These are phyloP conservation scores for Uria lomvia DNA, from an alignment of 2,113 vertebrate genomes.

Conservation along the genomic window DNA sequence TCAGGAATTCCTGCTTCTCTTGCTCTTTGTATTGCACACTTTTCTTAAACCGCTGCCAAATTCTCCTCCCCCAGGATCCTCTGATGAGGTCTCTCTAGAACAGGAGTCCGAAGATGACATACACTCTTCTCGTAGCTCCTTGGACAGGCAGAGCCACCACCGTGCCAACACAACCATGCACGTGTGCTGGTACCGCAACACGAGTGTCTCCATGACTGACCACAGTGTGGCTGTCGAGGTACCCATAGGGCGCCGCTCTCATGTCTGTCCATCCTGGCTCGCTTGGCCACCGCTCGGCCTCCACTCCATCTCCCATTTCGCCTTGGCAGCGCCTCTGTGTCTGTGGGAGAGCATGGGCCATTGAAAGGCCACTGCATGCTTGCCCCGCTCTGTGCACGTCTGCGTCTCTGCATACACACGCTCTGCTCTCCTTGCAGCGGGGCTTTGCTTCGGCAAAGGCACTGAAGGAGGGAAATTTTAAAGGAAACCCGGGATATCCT, in stretches of 20 bases:
- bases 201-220: slow-evolving; percentile 93
- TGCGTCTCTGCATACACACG: rapidly evolving
- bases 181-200: slow-evolving; percentile 97
- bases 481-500: not conserved
- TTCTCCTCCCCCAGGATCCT: slow-evolving; percentile 80
- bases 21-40: not conserved
- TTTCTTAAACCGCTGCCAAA: slow-evolving; percentile 22
- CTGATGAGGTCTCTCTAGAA: slow-evolving; percentile 85
- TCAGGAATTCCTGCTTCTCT: not conserved
- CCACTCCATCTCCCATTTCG: not conserved
- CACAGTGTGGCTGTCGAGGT: slow-evolving; percentile 93
- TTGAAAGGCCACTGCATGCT: not conserved
- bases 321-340: not conserved
- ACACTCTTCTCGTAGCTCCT: slow-evolving; percentile 77
- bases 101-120: slow-evolving; percentile 88
- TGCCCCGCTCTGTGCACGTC: not conserved
- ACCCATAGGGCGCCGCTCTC: slow-evolving; percentile 17
- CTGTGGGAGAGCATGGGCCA: rapidly evolving
- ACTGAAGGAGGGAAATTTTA: not conserved
- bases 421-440: not conserved
- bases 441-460: not conserved
- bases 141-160: slow-evolving; percentile 86
- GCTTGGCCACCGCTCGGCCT: not conserved
- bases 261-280: not conserved
- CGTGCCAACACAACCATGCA: slow-evolving; percentile 91